Evolutionary conservation across 2,797 vertebrate genomes (phyloP).

Genomic region (Aldrovandia affinis): DNA sequence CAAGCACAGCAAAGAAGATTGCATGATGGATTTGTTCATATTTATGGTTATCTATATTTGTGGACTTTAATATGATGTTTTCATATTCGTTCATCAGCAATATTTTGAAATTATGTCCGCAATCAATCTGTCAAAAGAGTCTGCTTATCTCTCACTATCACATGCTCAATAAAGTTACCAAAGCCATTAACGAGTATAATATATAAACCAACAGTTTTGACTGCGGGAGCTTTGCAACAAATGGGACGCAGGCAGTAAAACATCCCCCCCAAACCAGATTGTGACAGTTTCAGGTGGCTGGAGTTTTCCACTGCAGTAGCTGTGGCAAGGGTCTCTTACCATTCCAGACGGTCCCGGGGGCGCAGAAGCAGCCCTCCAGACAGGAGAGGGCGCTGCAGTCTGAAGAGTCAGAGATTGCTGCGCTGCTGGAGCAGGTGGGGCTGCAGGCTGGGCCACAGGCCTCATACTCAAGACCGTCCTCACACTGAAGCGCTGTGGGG

Average conservation of each 20-base stretch:
- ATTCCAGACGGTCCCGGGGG: constrained; percentile 71
- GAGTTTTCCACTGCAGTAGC: neutral
- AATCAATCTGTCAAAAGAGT: neutral
- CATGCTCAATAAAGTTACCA: constrained; percentile 21
- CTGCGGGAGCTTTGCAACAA: neutral
- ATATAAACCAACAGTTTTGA: neutral
- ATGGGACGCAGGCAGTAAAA: neutral
- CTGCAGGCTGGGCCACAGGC: constrained; percentile 84
- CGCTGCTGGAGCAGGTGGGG: constrained; percentile 67
- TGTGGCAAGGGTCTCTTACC: constrained; percentile 62
- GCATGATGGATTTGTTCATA: neutral
- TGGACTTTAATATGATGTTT: neutral
- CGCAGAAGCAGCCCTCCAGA: constrained; percentile 90
- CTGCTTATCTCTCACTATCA: constrained; percentile 2
- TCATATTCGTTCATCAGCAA: neutral
- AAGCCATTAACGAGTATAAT: neutral
- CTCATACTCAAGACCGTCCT: constrained; percentile 80
- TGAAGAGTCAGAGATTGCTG: constrained; percentile 60
- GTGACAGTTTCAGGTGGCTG: neutral
- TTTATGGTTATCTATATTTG: neutral
- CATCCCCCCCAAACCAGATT: neutral
- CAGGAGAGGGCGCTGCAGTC: constrained; percentile 76
- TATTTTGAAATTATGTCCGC: neutral
- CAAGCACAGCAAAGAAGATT: neutral
- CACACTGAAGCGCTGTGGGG: constrained; percentile 85